Base-by-base conservation (phyloP, 2,797 vertebrate genomes). In the Hirundo rustica region DNA sequence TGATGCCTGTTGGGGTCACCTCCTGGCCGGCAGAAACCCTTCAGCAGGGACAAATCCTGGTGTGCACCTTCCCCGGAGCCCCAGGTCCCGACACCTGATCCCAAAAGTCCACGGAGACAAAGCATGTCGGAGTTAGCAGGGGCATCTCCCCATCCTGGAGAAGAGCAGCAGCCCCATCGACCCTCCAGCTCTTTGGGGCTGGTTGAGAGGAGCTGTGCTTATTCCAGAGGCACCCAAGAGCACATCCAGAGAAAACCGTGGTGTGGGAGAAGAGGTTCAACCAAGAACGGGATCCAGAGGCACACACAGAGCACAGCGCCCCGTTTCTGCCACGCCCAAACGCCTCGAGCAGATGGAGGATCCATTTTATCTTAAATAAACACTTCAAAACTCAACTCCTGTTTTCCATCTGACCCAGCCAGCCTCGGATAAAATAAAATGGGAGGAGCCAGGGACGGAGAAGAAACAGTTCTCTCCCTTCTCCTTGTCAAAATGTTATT, bases 301-400 rank as follows among this genome's bases (percentile, higher is more conserved):
- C 0, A 40, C 20, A 10, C 2, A 42, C 1, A 1, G 38, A 64
- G 47, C 60, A 29, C 68, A 16, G 30, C 0, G 10, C 14, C 36
- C 34, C 42, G 3, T 3, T 85, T 45, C 27, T 36, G 60, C 71
- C 85, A 67, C 40, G 19, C 27, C 36, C 51, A 57, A 50, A 47
- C 0, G 3, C 8, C 77, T 20, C 30, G 3, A 27, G 36, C 60
- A 23, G 0, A 27, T 0, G 0, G 27, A 64, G 12, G 32, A 62
- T 9, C 17, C 13, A 9, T 34, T 90, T 76, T 30, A 34, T 23
- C 21, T 18, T 13, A n/a, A 5, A 40, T 7, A 34, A 20, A n/a
- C 32, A 4, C 13, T 45, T 34, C 3, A 13, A 9, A 64, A 55
- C 53, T 38, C 30, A 76, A 10, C 6, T 36, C 23, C 34, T 17